phyloP scores from a whole-genome alignment of 2,113 vertebrate genomes.

The Polyodon spathula region DNA sequence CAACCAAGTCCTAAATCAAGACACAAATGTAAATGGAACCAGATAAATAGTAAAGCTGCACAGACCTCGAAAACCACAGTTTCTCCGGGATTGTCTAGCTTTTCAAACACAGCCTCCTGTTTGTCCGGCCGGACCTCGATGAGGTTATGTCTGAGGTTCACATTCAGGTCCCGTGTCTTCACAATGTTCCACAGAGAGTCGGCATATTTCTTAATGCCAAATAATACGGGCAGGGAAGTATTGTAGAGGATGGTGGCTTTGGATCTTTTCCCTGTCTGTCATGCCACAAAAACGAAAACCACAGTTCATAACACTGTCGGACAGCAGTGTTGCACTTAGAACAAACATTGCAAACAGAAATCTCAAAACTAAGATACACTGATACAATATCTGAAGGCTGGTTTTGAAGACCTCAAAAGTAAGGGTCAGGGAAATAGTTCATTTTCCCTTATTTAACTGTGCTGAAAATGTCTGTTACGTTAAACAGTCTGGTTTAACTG shows the following conservation, averaged over 20 bases:
- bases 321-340: too few species aligned
- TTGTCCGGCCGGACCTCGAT: conserved; percentile 82
- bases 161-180: conserved; percentile 58
- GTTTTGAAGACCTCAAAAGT: too few species aligned
- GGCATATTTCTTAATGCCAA: conserved; percentile 84
- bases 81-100: conserved; percentile 77
- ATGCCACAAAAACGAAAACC: conserved; percentile 37
- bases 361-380: background rate
- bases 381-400: background rate
- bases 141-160: conserved; percentile 77
- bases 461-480: too few species aligned
- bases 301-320: conserved; percentile 37
- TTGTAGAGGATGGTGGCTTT: conserved; percentile 75
- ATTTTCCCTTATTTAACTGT: too few species aligned
- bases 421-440: background rate
- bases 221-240: conserved; percentile 64
- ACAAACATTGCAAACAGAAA: conserved; percentile 29
- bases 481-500: too few species aligned
- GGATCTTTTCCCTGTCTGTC: conserved; percentile 73
- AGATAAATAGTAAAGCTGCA: conserved; percentile 19
- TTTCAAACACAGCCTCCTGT: conserved; percentile 88
- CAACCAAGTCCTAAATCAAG: conserved; percentile 48
- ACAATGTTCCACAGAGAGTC: conserved; percentile 74
- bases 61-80: conserved; percentile 72
- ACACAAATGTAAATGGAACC: conserved; percentile 36